Evolutionary conservation across 2,797 vertebrate species (phyloP).

Genomic region (Gymnothorax reevesii): DNA sequence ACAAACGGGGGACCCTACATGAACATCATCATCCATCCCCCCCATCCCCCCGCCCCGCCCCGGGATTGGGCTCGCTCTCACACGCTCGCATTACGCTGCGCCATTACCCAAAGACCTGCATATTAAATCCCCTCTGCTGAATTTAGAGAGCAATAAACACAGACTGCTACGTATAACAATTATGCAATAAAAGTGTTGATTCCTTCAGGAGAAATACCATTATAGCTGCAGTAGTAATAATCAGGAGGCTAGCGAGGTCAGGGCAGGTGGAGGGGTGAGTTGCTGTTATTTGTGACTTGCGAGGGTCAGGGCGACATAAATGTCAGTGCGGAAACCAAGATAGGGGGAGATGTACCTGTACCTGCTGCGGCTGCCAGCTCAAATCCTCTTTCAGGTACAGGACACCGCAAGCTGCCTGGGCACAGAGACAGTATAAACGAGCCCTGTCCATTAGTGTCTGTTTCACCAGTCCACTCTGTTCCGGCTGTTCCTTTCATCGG

Average conservation of each 20-base stretch:
- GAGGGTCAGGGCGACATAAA: slow-evolving; percentile 37
- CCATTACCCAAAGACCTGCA: slow-evolving; percentile 24
- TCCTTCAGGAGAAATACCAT: slow-evolving; percentile 15
- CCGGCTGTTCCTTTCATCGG: slow-evolving; percentile 59
- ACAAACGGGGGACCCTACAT: slow-evolving; percentile 60
- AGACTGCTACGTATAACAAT: not conserved
- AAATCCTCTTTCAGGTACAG: slow-evolving; percentile 37
- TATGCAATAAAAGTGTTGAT: slow-evolving; percentile 14
- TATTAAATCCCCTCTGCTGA: not conserved
- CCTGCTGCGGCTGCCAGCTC: slow-evolving; percentile 39
- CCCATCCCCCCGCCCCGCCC: not conserved
- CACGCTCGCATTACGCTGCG: slow-evolving; percentile 41
- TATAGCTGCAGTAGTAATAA: slow-evolving; percentile 18
- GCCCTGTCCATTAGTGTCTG: slow-evolving; percentile 46
- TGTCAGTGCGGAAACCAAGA: slow-evolving; percentile 29
- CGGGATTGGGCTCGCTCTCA: slow-evolving; percentile 3
- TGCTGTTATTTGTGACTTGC: not conserved
- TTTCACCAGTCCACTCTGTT: slow-evolving; percentile 48
- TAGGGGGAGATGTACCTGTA: slow-evolving; percentile 29
- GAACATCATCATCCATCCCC: slow-evolving; percentile 21
- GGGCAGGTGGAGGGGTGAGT: too few species aligned
- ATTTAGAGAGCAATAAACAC: slow-evolving; percentile 17
- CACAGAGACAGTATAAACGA: slow-evolving; percentile 42
- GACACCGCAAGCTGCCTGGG: slow-evolving; percentile 37
- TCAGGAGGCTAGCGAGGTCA: not conserved